Base-by-base conservation (phyloP, 2,888 invertebrate species). In the Andrena bucephala region DNA sequence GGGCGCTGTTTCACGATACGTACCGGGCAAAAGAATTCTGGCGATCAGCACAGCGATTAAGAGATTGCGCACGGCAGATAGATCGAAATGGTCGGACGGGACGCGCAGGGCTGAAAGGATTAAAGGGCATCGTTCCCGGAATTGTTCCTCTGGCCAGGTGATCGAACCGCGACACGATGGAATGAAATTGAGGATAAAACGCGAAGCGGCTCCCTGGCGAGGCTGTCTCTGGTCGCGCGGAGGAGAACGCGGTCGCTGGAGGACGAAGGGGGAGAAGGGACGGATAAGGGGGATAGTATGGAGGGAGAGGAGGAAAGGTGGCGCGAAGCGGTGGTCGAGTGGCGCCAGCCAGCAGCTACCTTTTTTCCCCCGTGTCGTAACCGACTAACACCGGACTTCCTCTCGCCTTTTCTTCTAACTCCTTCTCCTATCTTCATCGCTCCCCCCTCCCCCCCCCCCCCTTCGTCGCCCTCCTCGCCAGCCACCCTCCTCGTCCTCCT, bases 311-410 rank as follows among this genome's bases (percentile, higher is more conserved):
- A 48, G 24, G 42, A 66, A 36, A 42, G 54, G 13, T 48, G 66
- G 83, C 42, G 81, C 63, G 76, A 69, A 69, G 65, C 36, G 73
- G 65, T 77, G 65, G 73, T 48, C 69, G 77, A 81, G 70, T 66
- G 84, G 77, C 81, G 77, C 81, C 83, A 76, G 62, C 62, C 67
- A 65, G 31, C 59, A 67, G 27, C 71, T 33, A 76, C 10, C 68
- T 80, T 76, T 72, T 80, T 42, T 63, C 33, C 57, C 33, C 66
- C 60, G n/a, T 69, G 50, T 60, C 70, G 67, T 54, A 80, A 80
- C 71, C 42, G 42, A 42, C 42, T 42, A 59, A 68, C 80, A 31
- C 33, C 59, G 52, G 42, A 59, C 69, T 72, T 75, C 67, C 67
- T 77, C 77, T 78, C 68, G 80, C 74, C 54, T 63, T 63, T 67